These are phyloP conservation scores for Spodoptera littoralis DNA, from an alignment of 2,888 invertebrate genomes.

Conservation along the genomic window DNA sequence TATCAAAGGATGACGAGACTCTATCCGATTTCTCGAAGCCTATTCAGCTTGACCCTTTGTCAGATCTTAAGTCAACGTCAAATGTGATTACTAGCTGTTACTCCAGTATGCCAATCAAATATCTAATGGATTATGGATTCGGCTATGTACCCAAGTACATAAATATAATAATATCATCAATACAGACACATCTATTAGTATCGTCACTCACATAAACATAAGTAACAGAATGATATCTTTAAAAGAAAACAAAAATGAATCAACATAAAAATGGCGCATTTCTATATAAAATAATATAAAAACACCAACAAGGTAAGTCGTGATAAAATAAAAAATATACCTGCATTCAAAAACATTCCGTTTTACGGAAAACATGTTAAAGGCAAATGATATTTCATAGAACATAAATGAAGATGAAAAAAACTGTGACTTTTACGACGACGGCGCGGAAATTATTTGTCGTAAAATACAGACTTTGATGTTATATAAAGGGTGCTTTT, in stretches of 20 bases:
- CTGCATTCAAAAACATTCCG: constrained; percentile 39
- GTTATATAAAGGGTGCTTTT: constrained; percentile 32
- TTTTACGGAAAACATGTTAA: constrained; percentile 42
- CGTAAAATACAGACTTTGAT: constrained; percentile 56
- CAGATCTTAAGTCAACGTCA: not conserved
- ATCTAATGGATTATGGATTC: not conserved
- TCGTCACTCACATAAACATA: not conserved
- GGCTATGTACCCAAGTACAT: not conserved
- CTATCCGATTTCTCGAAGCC: not conserved
- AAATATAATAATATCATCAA: too few relatives aligned
- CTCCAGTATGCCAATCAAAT: constrained; percentile 1
- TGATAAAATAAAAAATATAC: constrained; percentile 32
- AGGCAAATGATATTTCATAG: constrained; percentile 47
- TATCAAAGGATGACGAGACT: constrained; percentile 5
- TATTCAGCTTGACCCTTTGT: constrained; percentile 12
- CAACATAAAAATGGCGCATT: constrained; percentile 16
- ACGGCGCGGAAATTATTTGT: constrained; percentile 52
- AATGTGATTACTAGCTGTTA: not conserved
- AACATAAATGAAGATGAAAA: constrained; percentile 51
- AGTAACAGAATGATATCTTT: constrained; percentile 12
- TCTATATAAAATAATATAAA: constrained; percentile 8
- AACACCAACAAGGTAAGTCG: constrained; percentile 15
- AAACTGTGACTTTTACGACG: constrained; percentile 41
- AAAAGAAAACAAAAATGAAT: constrained; percentile 29
- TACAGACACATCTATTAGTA: too few relatives aligned